phyloP scores from a whole-genome alignment of 2,888 invertebrate genomes.

The Caenorhabditis macrosperma region DNA sequence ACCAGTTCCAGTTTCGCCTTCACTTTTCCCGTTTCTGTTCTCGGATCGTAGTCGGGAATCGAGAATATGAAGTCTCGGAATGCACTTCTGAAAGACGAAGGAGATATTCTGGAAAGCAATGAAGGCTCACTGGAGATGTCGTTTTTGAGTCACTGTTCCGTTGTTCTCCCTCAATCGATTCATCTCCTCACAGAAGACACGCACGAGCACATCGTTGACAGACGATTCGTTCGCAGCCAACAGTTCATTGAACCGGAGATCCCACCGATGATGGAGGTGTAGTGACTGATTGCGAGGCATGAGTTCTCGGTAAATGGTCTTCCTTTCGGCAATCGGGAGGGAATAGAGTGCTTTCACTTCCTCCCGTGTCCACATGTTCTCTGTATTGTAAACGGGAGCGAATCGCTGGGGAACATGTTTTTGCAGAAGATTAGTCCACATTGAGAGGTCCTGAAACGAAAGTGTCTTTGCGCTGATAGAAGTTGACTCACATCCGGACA shows the following conservation, averaged over 20 bases:
- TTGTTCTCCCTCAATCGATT: background rate
- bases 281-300: slow-evolving; percentile 9
- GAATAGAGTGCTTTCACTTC: slow-evolving; percentile 15
- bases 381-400: slow-evolving; percentile 21
- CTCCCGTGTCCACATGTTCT: slow-evolving; percentile 13
- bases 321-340: slow-evolving; percentile 10
- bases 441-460: slow-evolving; percentile 18
- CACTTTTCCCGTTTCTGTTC: background rate
- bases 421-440: background rate
- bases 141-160: slow-evolving; percentile 1
- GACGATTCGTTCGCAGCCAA: background rate
- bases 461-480: no score
- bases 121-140: slow-evolving; percentile 4
- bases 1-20: slow-evolving; percentile 10
- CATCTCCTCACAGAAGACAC: slow-evolving; percentile 15
- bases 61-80: slow-evolving; percentile 18
- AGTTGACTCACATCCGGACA: slow-evolving; percentile 26
- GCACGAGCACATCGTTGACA: slow-evolving; percentile 1
- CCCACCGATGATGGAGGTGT: slow-evolving; percentile 25
- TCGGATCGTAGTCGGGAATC: slow-evolving; percentile 9
- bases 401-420: background rate
- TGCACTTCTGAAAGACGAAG: slow-evolving; percentile 8
- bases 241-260: slow-evolving; percentile 7
- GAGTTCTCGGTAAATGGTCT: background rate
- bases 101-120: background rate